These are phyloP conservation scores for Myotis myotis DNA, from an alignment of 2,797 vertebrate genomes.

Conservation along the genomic window DNA sequence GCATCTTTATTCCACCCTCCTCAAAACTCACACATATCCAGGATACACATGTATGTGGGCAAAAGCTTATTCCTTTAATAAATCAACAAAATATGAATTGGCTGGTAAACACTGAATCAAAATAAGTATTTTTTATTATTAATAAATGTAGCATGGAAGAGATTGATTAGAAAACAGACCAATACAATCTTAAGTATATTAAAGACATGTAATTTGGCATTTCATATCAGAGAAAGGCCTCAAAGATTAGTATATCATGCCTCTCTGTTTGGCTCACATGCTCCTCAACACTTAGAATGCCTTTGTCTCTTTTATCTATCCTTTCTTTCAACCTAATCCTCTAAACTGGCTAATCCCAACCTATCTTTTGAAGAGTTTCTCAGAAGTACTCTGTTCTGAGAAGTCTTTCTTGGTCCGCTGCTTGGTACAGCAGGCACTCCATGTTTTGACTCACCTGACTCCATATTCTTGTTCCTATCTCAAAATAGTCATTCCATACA, in stretches of 20 bases:
- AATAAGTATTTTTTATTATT: neutral
- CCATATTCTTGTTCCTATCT: neutral
- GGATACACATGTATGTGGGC: neutral
- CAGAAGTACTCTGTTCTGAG: neutral
- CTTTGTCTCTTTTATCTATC: neutral
- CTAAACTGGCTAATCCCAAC: neutral
- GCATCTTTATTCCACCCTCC: neutral
- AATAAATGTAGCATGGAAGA: neutral
- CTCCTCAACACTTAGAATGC: neutral
- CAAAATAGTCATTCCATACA: neutral
- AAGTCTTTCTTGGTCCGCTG: neutral
- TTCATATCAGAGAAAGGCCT: neutral
- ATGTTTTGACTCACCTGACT: neutral
- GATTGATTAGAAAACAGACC: neutral
- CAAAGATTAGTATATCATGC: neutral
- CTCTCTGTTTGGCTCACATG: neutral
- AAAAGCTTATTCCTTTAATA: neutral
- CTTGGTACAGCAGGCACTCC: neutral
- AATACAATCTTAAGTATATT: neutral
- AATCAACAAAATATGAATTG: neutral
- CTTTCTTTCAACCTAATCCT: neutral
- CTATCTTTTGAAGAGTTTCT: neutral
- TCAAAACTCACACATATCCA: neutral
- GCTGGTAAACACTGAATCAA: neutral
- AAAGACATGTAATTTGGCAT: neutral